A percentile compares a stretch with the other conserved stretches of the same genome.
phyloP scores from a whole-genome alignment of 2,797 vertebrate genomes.

The Cuniculus paca region DNA sequence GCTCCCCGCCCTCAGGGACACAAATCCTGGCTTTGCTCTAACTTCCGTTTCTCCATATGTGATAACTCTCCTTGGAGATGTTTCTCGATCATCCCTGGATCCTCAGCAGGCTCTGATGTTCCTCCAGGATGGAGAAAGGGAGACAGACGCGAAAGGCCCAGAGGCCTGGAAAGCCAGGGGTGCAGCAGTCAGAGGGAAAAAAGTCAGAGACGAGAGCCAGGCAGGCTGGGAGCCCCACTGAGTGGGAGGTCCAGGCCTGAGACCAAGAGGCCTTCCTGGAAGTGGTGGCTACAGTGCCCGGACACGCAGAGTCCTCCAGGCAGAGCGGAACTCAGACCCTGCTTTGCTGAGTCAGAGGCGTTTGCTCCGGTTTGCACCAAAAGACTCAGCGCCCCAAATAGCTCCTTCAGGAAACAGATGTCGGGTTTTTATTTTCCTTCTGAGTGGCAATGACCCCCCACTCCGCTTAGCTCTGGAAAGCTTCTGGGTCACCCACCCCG shows the following conservation, averaged over 20 bases:
- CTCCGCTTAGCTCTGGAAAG: not conserved
- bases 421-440: constrained; percentile 57
- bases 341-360: constrained; percentile 42
- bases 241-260: not conserved
- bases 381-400: constrained; percentile 41
- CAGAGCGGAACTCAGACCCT: not conserved
- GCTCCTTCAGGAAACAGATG: constrained; percentile 62
- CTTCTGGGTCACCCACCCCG: fast-evolving
- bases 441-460: not conserved
- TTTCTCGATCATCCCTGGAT: not conserved
- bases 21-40: constrained; percentile 33
- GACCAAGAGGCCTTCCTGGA: not conserved
- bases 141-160: not conserved
- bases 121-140: fast-evolving
- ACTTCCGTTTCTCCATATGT: not conserved
- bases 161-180: not conserved
- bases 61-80: not conserved
- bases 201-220: not conserved
- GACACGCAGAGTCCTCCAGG: not conserved
- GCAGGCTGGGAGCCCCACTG: not conserved
- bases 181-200: not conserved
- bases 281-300: not conserved
- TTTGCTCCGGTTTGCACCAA: constrained; percentile 57
- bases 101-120: not conserved
- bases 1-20: not conserved